Evolutionary conservation across 1,140 invertebrate genomes (phyloP), one percentile per base, ranked within the genome.

Genomic region (Piezodorus guildinii): DNA sequence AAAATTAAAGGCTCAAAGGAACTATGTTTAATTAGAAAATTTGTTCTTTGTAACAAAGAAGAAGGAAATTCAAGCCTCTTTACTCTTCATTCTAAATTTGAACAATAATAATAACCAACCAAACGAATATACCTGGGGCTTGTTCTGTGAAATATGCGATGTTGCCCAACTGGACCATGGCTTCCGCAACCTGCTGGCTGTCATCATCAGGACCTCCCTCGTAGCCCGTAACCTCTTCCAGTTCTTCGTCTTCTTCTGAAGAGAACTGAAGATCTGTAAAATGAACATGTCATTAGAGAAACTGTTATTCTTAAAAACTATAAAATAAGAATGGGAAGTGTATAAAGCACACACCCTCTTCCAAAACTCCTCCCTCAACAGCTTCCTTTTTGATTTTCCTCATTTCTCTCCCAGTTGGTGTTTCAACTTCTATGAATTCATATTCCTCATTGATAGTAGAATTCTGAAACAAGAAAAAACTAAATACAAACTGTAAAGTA

Each of bases 91-190:
- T n/a, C n/a, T n/a, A n/a, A 30, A 30, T 30, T 30, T 30, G 8
- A 30, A 30, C 8, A 39, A 39, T 12, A 39, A 39, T 39, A 4
- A 10, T 39, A 8, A 39, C 12, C 2, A 39, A 39, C 6, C 12
- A 39, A 39, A 10, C 12, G 6, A n/a, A 6, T 23, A 46, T 62
- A 67, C 43, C 60, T 62, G 63, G 60, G n/a, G 56, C 60, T 21
- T 30, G 21, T 2, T 67, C 61, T 56, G 62, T 66, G 58, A 85
- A 86, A 73, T 81, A 86, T 39, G 84, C 82, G 69, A 85, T 79
- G 67, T 86, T 85, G 46, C 87, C 83, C 44, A 92, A 77, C 71
- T 91, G 87, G 17, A 92, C 85, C 87, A 91, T 89, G 12, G 88
- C 87, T 75, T 89, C 87, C 14, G 87, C 86, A 5, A 82, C 88